Conservation (phyloP, 2,888 invertebrate species). For the Myathropa florea region DNA sequence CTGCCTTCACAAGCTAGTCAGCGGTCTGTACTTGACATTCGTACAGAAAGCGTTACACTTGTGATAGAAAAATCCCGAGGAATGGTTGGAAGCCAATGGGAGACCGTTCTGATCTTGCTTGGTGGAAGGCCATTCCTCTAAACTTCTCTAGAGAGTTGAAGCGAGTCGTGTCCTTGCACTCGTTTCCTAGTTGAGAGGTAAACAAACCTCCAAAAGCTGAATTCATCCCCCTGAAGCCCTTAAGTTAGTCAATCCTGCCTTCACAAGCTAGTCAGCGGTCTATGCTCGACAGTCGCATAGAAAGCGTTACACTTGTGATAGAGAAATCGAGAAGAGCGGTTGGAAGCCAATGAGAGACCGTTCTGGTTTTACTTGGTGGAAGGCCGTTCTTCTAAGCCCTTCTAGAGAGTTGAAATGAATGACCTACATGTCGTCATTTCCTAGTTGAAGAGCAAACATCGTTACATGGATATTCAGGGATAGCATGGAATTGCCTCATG, state of each 20-base stretch:
- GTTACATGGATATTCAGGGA: slow-evolving; percentile 71
- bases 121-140: slow-evolving; percentile 42
- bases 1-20: slow-evolving; percentile 71
- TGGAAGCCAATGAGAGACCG: slow-evolving; percentile 72
- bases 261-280: slow-evolving; percentile 78
- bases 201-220: not conserved
- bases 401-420: slow-evolving; percentile 18
- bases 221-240: not conserved
- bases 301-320: slow-evolving; percentile 79
- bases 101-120: slow-evolving; percentile 76
- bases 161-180: not conserved
- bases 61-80: slow-evolving; percentile 75
- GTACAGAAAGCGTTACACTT: slow-evolving; percentile 78
- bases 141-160: slow-evolving; percentile 59
- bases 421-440: slow-evolving; percentile 32
- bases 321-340: slow-evolving; percentile 72
- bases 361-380: slow-evolving; percentile 74
- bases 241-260: not conserved
- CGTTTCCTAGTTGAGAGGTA: slow-evolving; percentile 46
- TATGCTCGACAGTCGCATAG: slow-evolving; percentile 72
- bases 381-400: slow-evolving; percentile 27
- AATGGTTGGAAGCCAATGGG: slow-evolving; percentile 56
- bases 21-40: slow-evolving; percentile 74
- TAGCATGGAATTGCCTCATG: too few relatives aligned
- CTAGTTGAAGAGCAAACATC: slow-evolving; percentile 33